These are phyloP conservation scores for Eupithecia insigniata DNA, from an alignment of 2,888 invertebrate species.

Conservation along the genomic window DNA sequence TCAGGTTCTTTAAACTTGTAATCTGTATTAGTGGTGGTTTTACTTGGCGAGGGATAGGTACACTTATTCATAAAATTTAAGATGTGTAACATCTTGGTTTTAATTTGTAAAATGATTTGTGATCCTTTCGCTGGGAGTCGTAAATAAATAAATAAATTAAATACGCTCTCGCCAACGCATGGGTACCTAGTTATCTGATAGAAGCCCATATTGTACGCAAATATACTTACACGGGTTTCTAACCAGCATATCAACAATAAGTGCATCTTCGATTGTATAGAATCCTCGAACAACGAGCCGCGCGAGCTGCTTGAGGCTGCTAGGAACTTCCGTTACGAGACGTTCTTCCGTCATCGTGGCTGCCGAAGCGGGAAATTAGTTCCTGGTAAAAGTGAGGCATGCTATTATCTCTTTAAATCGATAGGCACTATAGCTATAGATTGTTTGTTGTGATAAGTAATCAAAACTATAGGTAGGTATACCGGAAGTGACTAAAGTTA, in stretches of 20 bases:
- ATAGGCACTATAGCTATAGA: neutral
- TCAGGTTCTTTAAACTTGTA: too few species aligned
- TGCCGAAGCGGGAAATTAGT: conserved; percentile 18
- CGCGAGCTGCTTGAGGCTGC: conserved; percentile 95
- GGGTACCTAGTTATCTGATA: too few species aligned
- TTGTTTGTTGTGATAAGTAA: neutral
- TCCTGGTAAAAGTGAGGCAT: conserved; percentile 31
- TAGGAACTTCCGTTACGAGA: conserved; percentile 95
- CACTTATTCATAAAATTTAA: too few species aligned
- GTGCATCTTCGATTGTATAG: conserved; percentile 96
- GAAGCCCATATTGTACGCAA: neutral
- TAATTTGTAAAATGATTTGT: too few species aligned
- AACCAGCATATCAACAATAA: conserved; percentile 97
- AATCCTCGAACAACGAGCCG: conserved; percentile 96
- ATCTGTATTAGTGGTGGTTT: too few species aligned
- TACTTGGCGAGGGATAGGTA: too few species aligned
- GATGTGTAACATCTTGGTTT: too few species aligned
- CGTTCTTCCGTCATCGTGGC: conserved; percentile 86
- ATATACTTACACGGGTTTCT: conserved; percentile 93
- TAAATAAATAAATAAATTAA: too few species aligned
- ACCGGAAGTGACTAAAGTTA: neutral
- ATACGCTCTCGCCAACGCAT: too few species aligned
- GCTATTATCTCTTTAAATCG: neutral
- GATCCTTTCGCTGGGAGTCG: too few species aligned
- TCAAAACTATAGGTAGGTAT: neutral